These are phyloP conservation scores for Tachycineta bicolor DNA, from an alignment of 2,113 vertebrate genomes.

Conservation along the genomic window DNA sequence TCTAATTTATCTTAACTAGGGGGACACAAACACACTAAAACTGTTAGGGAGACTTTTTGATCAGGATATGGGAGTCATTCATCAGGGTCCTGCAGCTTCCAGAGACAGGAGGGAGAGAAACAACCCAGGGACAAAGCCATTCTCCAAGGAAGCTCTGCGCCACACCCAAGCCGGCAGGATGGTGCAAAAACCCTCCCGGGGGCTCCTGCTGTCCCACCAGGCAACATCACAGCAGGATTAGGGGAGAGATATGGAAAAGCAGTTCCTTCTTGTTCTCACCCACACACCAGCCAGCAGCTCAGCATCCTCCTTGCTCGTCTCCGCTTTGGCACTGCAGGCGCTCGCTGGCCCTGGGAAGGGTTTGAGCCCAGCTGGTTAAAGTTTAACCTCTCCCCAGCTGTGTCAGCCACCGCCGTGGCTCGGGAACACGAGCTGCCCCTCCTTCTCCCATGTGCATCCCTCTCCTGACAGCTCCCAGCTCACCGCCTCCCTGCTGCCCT, in stretches of 20 bases:
- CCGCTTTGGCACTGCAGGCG: background rate
- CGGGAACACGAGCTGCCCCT: background rate
- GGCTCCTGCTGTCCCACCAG: background rate
- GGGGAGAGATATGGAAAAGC: background rate
- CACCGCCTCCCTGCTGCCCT: background rate
- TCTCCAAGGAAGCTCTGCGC: constrained; percentile 39
- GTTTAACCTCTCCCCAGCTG: constrained; percentile 65
- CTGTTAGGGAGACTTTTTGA: constrained; percentile 78
- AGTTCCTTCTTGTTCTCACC: constrained; percentile 3
- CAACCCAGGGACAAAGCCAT: constrained; percentile 56
- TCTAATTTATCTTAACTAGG: constrained; percentile 86
- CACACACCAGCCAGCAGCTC: background rate
- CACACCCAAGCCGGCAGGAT: background rate
- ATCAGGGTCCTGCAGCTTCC: constrained; percentile 79
- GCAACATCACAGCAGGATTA: background rate
- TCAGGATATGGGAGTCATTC: constrained; percentile 82
- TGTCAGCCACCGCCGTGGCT: constrained; percentile 19
- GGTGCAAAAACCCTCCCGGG: background rate
- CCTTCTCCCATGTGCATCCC: constrained; percentile 29
- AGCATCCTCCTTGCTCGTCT: background rate
- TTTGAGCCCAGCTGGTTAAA: constrained; percentile 64
- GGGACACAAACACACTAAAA: constrained; percentile 81
- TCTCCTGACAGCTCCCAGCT: background rate
- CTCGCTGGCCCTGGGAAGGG: constrained; percentile 19
- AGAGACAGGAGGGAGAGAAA: constrained; percentile 79